Evolutionary conservation across 2,888 invertebrate genomes (phyloP), one percentile per base, ranked within the genome.

Genomic region (Microplitis deprimator): DNA sequence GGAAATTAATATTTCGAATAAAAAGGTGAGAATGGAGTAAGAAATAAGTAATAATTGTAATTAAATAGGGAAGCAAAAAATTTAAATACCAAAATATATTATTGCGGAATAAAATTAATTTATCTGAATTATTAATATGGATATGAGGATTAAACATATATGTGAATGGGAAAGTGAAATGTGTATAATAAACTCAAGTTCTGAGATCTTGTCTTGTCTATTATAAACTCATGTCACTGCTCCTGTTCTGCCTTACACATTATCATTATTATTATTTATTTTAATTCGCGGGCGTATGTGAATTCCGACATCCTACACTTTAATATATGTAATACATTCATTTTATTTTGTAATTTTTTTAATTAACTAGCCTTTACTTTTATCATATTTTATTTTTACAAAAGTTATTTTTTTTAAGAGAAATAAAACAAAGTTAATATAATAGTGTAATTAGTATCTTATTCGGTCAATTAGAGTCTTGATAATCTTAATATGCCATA

Each of bases 111-210:
- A 6, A 65, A 65, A 80, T 65, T 75, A 75, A 69, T 71, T 75
- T 73, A 75, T 69, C 74, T 13, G 8, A 13, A 50, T 50, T 50
- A 13, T 50, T n/a, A n/a, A 41, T 6, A 50, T 50, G 13, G 8
- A 50, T 13, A 29, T 29, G 29, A 29, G 29, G 29, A 29, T 29
- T 29, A 50, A 50, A 13, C 50, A 50, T 50, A 80, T 78, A 76
- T 80, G 79, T 81, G 82, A 78, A 78, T 79, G 78, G 82, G 85
- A 87, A 85, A 86, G 86, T 85, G 85, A 86, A 85, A 85, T 83
- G 81, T 81, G 82, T 76, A 74, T 77, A 77, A 73, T 59, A 73
- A 60, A 62, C 39, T 4, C 39, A 40, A 29, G 29, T 29, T 29
- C 29, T 13, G 16, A 40, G 38, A 13, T 68, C 10, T 38, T 68